These are phyloP conservation scores for Psammodynastes pulverulentus DNA, from an alignment of 2,113 vertebrate species.

Conservation along the genomic window DNA sequence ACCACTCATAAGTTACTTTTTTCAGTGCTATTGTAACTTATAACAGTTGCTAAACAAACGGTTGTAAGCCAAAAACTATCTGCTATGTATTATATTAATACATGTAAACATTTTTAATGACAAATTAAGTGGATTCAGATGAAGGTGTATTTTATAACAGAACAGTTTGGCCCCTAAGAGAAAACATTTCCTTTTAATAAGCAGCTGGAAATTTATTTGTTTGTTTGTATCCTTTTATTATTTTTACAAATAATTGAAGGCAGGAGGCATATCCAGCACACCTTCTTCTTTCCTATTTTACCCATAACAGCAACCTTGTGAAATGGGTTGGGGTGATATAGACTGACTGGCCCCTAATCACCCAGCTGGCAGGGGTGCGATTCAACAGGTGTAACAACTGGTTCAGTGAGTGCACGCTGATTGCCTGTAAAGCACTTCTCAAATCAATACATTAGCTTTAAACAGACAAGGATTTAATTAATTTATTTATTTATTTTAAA, in stretches of 20 bases:
- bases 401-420: too few species aligned
- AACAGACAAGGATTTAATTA: background rate
- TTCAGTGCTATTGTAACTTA: background rate
- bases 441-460: background rate
- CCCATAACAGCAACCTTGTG: background rate
- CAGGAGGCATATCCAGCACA: background rate
- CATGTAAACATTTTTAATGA: background rate
- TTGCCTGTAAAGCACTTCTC: background rate
- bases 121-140: background rate
- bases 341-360: background rate
- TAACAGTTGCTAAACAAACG: background rate
- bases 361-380: background rate
- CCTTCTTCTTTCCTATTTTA: background rate
- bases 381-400: too few species aligned
- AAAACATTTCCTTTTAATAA: background rate
- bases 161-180: rapidly evolving
- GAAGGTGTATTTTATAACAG: background rate
- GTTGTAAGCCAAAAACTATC: background rate
- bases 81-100: background rate
- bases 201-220: background rate
- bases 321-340: background rate
- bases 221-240: background rate
- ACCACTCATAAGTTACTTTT: background rate
- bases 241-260: background rate
- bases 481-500: too few species aligned